phyloP scores from a whole-genome alignment of 1,140 invertebrate species.

The Drosophila parvula region DNA sequence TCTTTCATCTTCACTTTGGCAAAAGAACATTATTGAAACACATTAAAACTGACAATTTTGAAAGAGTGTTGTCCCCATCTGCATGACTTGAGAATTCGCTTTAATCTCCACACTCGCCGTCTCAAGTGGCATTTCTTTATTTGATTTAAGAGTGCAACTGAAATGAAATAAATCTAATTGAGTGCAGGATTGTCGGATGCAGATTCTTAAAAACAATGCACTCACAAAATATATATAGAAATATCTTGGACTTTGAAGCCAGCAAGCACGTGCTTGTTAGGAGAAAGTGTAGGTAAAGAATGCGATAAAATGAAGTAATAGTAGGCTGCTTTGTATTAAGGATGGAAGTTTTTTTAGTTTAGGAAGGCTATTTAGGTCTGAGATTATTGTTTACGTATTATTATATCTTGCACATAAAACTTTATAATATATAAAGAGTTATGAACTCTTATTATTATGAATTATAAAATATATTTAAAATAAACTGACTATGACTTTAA shows the following conservation, averaged over 20 bases:
- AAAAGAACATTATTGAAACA: conserved; percentile 19
- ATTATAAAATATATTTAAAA: neutral
- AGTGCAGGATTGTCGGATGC: neutral
- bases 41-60: conserved; percentile 50
- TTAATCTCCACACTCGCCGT: conserved; percentile 26
- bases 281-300: no score
- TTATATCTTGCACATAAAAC: no score
- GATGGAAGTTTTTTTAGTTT: no score
- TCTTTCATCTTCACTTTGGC: conserved; percentile 32
- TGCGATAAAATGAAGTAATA: no score
- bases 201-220: neutral
- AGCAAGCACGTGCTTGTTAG: no score
- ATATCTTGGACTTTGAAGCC: no score
- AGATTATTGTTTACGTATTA: no score
- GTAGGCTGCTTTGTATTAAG: no score
- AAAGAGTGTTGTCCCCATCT: conserved; percentile 1
- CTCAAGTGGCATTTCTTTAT: conserved; percentile 41
- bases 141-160: conserved; percentile 14
- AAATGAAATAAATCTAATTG: conserved; percentile 36
- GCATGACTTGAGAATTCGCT: conserved; percentile 6
- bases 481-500: neutral
- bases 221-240: no score
- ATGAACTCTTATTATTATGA: neutral
- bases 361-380: no score
- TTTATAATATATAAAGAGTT: neutral